phyloP scores from a whole-genome alignment of 2,797 vertebrate genomes.

The Pseudochirops corinnae region DNA sequence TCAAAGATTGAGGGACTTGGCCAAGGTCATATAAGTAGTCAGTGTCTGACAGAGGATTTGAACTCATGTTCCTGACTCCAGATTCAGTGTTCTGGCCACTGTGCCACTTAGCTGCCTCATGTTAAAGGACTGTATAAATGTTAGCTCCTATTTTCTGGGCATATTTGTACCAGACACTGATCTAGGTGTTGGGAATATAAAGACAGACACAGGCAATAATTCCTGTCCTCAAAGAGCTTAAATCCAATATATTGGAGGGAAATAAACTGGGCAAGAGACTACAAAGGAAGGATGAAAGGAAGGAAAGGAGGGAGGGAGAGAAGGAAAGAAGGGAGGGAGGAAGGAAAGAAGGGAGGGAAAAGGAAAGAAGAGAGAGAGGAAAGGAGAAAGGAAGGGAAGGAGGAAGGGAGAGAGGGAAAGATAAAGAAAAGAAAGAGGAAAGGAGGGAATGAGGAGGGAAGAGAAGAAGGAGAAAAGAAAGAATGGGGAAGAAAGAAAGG shows the following conservation, averaged over 20 bases:
- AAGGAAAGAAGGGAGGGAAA: background rate
- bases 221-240: background rate
- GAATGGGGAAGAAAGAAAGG: too few species aligned
- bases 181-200: background rate
- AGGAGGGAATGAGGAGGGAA: too few species aligned
- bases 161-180: background rate
- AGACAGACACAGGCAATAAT: background rate
- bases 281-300: background rate
- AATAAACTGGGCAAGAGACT: background rate
- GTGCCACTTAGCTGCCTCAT: background rate
- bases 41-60: background rate
- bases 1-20: background rate
- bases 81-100: background rate
- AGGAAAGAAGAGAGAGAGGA: too few species aligned
- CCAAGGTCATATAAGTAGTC: background rate
- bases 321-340: too few species aligned
- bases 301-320: background rate
- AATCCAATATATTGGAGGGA: background rate
- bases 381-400: too few species aligned
- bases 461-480: too few species aligned
- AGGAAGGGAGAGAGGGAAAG: fast-evolving
- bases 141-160: background rate
- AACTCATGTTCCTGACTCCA: background rate
- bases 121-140: background rate
- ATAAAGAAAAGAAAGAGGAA: fast-evolving